These are phyloP conservation scores for Drosophila prolongata DNA, from an alignment of 2,888 invertebrate genomes.

Conservation along the genomic window DNA sequence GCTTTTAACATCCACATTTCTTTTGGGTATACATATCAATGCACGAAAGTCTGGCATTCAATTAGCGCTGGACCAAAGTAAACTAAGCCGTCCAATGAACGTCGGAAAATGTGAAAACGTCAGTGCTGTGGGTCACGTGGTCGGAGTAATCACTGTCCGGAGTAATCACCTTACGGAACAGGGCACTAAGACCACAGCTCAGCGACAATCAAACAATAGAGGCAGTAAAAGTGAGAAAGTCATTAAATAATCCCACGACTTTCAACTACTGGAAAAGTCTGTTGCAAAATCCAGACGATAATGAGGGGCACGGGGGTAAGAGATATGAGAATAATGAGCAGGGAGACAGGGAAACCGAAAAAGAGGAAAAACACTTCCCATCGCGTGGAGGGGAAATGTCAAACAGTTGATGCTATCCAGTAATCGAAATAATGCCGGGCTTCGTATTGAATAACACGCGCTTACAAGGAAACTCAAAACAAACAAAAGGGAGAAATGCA, in stretches of 20 bases:
- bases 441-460: constrained; percentile 27
- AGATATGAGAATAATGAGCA: constrained; percentile 29
- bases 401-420: constrained; percentile 27
- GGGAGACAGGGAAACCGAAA: constrained; percentile 2
- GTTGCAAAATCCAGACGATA: constrained; percentile 7
- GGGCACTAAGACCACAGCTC: constrained; percentile 18
- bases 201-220: constrained; percentile 24
- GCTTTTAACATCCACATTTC: constrained; percentile 8
- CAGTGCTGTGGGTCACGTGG: constrained; percentile 40
- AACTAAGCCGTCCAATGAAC: constrained; percentile 15
- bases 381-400: constrained; percentile 31
- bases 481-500: constrained; percentile 27
- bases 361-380: constrained; percentile 31
- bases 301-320: constrained; percentile 16
- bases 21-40: constrained; percentile 14
- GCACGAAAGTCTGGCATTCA: constrained; percentile 34
- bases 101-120: constrained; percentile 32
- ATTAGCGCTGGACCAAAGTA: constrained; percentile 37
- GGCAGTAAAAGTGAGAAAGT: constrained; percentile 38
- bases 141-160: constrained; percentile 26
- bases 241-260: constrained; percentile 49
- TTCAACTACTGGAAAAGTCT: constrained; percentile 43
- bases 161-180: constrained; percentile 29
- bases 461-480: constrained; percentile 20
- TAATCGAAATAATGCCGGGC: constrained; percentile 30